Conservation (phyloP, 1,140 invertebrate species). For the Platyura marginata region DNA sequence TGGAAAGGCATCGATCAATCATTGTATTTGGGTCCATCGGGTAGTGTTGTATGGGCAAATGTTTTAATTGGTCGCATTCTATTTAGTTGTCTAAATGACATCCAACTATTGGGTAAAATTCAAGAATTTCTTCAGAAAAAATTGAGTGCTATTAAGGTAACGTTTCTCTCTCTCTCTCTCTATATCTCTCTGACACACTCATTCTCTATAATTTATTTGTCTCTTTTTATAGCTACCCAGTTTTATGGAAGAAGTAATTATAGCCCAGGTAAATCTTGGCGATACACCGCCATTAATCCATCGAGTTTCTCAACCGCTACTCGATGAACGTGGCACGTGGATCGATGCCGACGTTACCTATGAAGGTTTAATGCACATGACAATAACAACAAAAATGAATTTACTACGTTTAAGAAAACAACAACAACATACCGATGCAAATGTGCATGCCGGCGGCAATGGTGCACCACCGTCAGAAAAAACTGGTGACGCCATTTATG, state of each 20-base stretch:
- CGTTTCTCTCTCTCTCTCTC: too few species aligned
- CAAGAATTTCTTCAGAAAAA: conserved; percentile 71
- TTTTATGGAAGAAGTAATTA: conserved; percentile 68
- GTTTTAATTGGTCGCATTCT: conserved; percentile 53
- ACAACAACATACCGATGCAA: conserved; percentile 4
- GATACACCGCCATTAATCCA: conserved; percentile 57
- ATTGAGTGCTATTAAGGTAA: conserved; percentile 58
- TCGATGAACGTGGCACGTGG: conserved; percentile 84
- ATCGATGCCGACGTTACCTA: conserved; percentile 81
- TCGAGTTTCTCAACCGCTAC: conserved; percentile 45
- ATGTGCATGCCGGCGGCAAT: background rate
- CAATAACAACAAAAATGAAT: conserved; percentile 90
- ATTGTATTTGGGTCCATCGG: conserved; percentile 18
- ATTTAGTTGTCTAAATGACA: conserved; percentile 55
- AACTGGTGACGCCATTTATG: conserved; percentile 35
- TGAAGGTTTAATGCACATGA: conserved; percentile 71
- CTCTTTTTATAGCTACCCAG: conserved; percentile 45
- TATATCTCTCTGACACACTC: too few species aligned
- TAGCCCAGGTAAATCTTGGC: conserved; percentile 61
- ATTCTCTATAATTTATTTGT: too few species aligned
- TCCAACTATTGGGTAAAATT: conserved; percentile 37
- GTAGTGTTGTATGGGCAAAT: conserved; percentile 47
- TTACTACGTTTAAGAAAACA: conserved; percentile 55
- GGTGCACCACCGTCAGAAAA: background rate
- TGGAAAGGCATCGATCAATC: conserved; percentile 24